Conservation (phyloP, 2,888 invertebrate species). For the Anthophora plumipes region DNA sequence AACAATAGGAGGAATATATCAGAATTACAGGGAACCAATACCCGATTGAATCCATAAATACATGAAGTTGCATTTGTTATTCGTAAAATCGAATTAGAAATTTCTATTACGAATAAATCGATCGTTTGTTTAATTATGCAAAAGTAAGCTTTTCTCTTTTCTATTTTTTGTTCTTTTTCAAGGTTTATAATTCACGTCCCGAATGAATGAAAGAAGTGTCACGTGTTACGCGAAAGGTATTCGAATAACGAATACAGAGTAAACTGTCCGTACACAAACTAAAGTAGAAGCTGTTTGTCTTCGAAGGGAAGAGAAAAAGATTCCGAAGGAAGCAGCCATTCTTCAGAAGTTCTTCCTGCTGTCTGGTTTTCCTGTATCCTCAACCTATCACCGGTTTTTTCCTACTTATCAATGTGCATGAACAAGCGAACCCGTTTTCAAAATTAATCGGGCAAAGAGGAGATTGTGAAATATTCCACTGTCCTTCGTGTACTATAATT, state of each 20-base stretch:
- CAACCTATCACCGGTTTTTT: conserved; percentile 27
- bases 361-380: conserved; percentile 40
- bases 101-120: not conserved
- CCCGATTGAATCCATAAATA: conserved; percentile 33
- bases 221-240: conserved; percentile 18
- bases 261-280: conserved; percentile 48
- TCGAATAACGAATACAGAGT: conserved; percentile 44
- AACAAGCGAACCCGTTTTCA: conserved; percentile 18
- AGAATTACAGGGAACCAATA: not conserved
- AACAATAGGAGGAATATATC: conserved; percentile 29
- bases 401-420: conserved; percentile 20
- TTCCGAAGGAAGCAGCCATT: conserved; percentile 48
- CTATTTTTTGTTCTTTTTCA: no score
- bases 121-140: conserved; percentile 33
- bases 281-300: conserved; percentile 61
- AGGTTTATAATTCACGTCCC: not conserved
- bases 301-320: conserved; percentile 41
- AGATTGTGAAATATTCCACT: not conserved
- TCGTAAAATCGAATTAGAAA: conserved; percentile 30
- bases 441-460: conserved; percentile 21
- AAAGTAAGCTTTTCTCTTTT: conserved; percentile 11
- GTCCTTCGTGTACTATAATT: not conserved
- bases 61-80: not conserved
- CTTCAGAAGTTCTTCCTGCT: conserved; percentile 61
- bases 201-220: conserved; percentile 13